Conservation (phyloP, 2,113 vertebrate genomes). For the Trinectes maculatus region DNA sequence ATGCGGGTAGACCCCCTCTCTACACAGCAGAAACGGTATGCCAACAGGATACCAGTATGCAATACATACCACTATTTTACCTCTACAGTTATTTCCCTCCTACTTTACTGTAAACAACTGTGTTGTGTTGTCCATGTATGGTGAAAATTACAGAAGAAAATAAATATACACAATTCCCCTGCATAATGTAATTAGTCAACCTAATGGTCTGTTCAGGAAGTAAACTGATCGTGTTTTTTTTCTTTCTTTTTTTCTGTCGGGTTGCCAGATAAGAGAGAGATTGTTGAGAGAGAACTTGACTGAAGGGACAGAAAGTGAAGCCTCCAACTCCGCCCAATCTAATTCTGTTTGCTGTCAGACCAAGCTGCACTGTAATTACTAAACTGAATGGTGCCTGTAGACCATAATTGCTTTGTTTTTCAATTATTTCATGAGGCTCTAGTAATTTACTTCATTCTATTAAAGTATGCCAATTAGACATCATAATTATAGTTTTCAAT, state of each 20-base stretch:
- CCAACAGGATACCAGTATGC: no score
- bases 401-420: constrained; percentile 85
- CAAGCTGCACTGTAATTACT: constrained; percentile 78
- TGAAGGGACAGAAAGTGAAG: constrained; percentile 63
- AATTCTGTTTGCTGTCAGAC: constrained; percentile 81
- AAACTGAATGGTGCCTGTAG: constrained; percentile 73
- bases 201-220: constrained; percentile 18
- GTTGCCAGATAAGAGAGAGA: constrained; percentile 32
- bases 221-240: constrained; percentile 7
- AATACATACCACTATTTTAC: no score
- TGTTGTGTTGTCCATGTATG: no score
- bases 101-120: no score
- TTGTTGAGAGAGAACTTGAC: constrained; percentile 35
- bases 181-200: constrained; percentile 13
- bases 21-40: no score
- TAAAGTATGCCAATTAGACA: constrained; percentile 84
- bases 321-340: constrained; percentile 58
- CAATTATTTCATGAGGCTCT: constrained; percentile 82
- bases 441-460: constrained; percentile 84
- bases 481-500: constrained; percentile 85
- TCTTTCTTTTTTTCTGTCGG: not conserved
- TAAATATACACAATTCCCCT: no score
- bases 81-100: no score
- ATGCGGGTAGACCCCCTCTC: no score
- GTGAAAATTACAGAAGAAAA: no score